These are phyloP conservation scores for Autographa gamma DNA, from an alignment of 2,888 invertebrate species.

Conservation along the genomic window DNA sequence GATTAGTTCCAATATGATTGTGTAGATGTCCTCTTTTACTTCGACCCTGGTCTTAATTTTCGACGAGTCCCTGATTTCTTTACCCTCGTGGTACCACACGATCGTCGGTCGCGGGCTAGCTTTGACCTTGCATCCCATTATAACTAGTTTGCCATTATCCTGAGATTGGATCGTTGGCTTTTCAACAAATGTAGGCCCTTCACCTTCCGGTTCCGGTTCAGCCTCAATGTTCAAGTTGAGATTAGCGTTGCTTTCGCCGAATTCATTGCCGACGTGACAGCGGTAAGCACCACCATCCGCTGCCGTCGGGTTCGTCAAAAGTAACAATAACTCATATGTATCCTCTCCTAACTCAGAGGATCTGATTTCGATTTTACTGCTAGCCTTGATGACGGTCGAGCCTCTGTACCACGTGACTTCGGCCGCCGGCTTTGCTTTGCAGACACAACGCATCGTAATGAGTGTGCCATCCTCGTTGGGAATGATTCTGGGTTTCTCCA, in stretches of 20 bases:
- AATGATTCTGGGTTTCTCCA: constrained; percentile 99
- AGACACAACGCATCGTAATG: constrained; percentile 98
- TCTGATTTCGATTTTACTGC: constrained; percentile 94
- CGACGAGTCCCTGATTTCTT: constrained; percentile 93
- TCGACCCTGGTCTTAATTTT: constrained; percentile 94
- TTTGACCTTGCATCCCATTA: constrained; percentile 87
- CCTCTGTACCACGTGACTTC: constrained; percentile 98
- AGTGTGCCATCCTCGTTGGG: constrained; percentile 99
- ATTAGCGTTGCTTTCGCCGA: constrained; percentile 98
- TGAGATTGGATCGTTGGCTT: constrained; percentile 96
- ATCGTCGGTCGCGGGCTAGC: constrained; percentile 86
- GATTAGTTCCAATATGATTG: constrained; percentile 95
- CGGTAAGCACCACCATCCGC: constrained; percentile 90
- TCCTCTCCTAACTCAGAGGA: constrained; percentile 94
- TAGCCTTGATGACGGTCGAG: constrained; percentile 94
- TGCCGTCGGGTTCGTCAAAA: constrained; percentile 86
- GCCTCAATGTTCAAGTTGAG: constrained; percentile 99
- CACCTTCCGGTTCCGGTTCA: constrained; percentile 97
- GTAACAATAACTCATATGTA: constrained; percentile 94
- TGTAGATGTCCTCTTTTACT: constrained; percentile 94
- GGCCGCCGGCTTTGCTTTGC: constrained; percentile 98
- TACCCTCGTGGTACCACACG: constrained; percentile 87
- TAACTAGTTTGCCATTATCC: constrained; percentile 87
- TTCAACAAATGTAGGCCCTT: constrained; percentile 97
- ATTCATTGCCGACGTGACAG: constrained; percentile 98